These are phyloP conservation scores for Ochotona curzoniae DNA, from an alignment of 2,113 vertebrate species.

Conservation along the genomic window DNA sequence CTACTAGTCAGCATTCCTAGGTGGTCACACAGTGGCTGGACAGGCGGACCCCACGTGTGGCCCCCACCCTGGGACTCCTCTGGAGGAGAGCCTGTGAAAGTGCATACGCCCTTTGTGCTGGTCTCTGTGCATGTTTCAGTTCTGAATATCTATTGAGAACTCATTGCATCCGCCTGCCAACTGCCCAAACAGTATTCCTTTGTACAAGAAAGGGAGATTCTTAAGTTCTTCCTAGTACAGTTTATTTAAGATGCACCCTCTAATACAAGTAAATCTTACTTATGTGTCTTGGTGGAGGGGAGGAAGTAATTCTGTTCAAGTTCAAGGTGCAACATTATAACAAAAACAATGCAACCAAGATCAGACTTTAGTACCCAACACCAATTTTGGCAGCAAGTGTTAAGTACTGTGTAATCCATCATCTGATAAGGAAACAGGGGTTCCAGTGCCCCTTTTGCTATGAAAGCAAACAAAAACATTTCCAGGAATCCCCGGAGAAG, in stretches of 20 bases:
- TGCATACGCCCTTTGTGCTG: background rate
- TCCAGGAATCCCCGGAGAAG: too few relatives aligned
- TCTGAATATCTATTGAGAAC: background rate
- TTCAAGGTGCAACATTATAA: background rate
- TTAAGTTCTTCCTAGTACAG: conserved; percentile 18
- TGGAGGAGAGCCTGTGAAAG: background rate
- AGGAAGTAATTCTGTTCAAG: background rate
- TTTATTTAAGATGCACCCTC: conserved; percentile 53
- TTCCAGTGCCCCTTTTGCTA: background rate
- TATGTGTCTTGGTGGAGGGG: background rate
- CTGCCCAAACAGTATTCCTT: background rate
- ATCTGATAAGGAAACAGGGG: background rate
- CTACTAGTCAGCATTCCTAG: background rate
- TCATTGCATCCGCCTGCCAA: background rate
- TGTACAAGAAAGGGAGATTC: background rate
- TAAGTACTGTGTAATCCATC: background rate
- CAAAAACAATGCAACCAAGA: background rate
- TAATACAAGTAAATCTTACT: background rate
- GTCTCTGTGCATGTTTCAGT: background rate
- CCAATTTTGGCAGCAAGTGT: background rate
- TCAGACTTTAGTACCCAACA: background rate
- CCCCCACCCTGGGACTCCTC: background rate
- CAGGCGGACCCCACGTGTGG: background rate
- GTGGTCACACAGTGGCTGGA: too few relatives aligned
- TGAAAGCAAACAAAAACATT: background rate